These are phyloP conservation scores for Vandiemenella viatica DNA, from an alignment of 2,888 invertebrate species.

Conservation along the genomic window DNA sequence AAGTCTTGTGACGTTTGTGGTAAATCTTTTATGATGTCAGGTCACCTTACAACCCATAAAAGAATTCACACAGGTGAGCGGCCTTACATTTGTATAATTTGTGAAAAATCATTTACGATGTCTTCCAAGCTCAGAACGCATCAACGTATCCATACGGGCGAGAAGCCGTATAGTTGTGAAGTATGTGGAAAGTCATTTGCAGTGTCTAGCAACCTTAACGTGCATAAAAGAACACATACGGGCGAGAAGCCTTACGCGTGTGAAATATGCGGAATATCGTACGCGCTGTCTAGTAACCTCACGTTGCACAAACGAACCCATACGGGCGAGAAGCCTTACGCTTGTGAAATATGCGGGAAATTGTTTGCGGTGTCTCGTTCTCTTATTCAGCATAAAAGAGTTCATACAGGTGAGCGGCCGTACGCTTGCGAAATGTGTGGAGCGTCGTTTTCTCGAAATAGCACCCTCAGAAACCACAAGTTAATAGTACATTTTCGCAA, in stretches of 20 bases:
- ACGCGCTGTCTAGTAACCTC: too few relatives aligned
- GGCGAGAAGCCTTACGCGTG: too few relatives aligned
- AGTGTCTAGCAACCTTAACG: not conserved
- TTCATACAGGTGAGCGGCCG: not conserved
- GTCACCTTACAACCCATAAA: constrained; percentile 11
- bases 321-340: not conserved
- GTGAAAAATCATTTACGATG: constrained; percentile 6
- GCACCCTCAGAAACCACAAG: not conserved
- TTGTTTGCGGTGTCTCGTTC: not conserved
- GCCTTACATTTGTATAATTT: too few relatives aligned
- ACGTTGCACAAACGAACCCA: not conserved
- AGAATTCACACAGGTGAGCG: too few relatives aligned
- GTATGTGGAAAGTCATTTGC: too few relatives aligned
- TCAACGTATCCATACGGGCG: too few relatives aligned
- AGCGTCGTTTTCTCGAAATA: not conserved
- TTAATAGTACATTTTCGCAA: too few relatives aligned
- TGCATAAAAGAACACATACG: not conserved
- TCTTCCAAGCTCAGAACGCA: constrained; percentile 9
- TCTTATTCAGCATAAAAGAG: not conserved
- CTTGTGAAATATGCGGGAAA: not conserved
- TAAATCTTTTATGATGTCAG: constrained; percentile 10
- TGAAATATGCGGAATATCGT: too few relatives aligned
- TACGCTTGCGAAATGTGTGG: not conserved
- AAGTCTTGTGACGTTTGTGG: constrained; percentile 12
- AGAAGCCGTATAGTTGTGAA: constrained; percentile 9